phyloP scores from a whole-genome alignment of 2,888 invertebrate genomes.

The Buathra laborator region DNA sequence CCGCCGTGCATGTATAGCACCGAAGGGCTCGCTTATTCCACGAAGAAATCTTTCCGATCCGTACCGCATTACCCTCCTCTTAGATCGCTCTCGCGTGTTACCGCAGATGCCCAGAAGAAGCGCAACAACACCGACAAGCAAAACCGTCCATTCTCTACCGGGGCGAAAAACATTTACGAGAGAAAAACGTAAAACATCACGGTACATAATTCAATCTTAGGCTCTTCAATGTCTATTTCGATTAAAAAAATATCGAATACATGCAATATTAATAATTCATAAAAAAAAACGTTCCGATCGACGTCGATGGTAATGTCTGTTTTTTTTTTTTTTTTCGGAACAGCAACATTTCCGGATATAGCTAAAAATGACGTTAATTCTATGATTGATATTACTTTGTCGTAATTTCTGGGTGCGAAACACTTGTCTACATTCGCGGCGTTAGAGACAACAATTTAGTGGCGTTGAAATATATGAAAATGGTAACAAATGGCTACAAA shows the following conservation, averaged over 20 bases:
- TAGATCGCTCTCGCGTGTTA: conserved; percentile 60
- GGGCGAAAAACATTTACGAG: neutral
- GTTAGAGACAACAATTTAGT: too few relatives aligned
- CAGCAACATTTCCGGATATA: too few relatives aligned
- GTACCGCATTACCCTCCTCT: conserved; percentile 57
- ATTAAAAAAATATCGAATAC: too few relatives aligned
- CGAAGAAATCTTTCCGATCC: conserved; percentile 60
- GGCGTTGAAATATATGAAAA: too few relatives aligned
- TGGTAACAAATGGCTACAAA: neutral
- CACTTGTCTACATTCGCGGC: too few relatives aligned
- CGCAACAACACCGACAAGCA: conserved; percentile 35
- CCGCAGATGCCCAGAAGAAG: conserved; percentile 23
- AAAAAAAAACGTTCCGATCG: too few relatives aligned
- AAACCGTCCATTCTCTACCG: conserved; percentile 48
- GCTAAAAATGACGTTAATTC: too few relatives aligned
- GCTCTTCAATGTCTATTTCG: too few relatives aligned
- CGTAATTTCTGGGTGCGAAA: neutral
- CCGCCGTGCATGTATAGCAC: conserved; percentile 15
- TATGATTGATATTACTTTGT: neutral
- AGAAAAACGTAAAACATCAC: conserved; percentile 21
- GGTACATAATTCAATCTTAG: neutral
- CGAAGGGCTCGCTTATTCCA: conserved; percentile 40
- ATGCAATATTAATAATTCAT: too few relatives aligned
- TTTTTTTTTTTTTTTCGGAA: too few relatives aligned
- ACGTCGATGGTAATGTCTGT: too few relatives aligned